A percentile compares a stretch with the other conserved stretches of the same genome.
These are phyloP conservation scores for Acronicta aceris DNA, from an alignment of 2,888 invertebrate species.

Conservation along the genomic window DNA sequence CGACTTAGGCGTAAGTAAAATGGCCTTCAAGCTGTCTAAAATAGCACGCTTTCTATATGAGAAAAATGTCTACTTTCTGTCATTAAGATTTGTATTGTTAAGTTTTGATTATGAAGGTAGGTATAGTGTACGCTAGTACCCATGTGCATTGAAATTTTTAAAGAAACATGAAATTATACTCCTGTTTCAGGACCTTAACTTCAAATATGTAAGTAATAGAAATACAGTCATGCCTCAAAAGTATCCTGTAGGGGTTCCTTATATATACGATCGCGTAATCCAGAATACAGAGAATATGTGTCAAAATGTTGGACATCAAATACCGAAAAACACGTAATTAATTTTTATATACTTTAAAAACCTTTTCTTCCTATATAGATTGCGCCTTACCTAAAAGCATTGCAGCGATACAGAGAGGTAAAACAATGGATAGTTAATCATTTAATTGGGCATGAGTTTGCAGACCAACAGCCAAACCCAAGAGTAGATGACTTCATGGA, in stretches of 20 bases:
- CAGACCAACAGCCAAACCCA: constrained; percentile 13
- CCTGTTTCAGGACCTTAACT: constrained; percentile 64
- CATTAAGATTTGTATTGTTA: too few relatives aligned
- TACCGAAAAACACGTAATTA: neutral
- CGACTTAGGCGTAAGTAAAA: constrained; percentile 43
- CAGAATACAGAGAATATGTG: too few relatives aligned
- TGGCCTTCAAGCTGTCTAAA: neutral
- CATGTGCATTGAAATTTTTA: too few relatives aligned
- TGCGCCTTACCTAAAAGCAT: constrained; percentile 21
- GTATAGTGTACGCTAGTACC: too few relatives aligned
- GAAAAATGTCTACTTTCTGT: too few relatives aligned
- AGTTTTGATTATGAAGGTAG: too few relatives aligned
- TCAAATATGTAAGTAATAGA: constrained; percentile 67
- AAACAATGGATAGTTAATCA: constrained; percentile 8
- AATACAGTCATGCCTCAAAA: neutral
- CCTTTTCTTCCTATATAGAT: constrained; percentile 25
- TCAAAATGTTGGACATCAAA: neutral
- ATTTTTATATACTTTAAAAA: neutral
- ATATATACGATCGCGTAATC: neutral
- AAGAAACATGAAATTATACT: too few relatives aligned
- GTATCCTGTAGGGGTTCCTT: neutral
- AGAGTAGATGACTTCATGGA: neutral
- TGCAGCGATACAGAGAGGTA: constrained; percentile 27
- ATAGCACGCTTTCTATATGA: too few relatives aligned
- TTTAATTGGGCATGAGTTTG: neutral